Base-by-base conservation (phyloP, 2,888 invertebrate genomes). In the Agriopis aurantiaria region DNA sequence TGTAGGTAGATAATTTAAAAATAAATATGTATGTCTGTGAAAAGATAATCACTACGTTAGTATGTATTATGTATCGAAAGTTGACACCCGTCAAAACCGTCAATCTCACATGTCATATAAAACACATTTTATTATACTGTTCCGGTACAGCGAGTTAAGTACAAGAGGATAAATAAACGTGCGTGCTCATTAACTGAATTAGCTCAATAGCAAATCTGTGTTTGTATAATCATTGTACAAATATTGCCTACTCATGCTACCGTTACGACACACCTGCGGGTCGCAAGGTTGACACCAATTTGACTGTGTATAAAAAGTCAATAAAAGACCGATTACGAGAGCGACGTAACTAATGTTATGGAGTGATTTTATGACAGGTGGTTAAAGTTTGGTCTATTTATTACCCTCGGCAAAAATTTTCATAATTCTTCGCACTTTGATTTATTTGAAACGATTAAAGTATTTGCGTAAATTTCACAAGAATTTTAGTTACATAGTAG, bases 231-330 rank as follows among this genome's bases (percentile, higher is more conserved):
- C 71, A 65, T 69, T 72, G 68, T 71, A 73, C 77, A 82, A 82
- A 84, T 83, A 81, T 78, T 83, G 81, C 71, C 76, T 65, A 77
- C 76, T 84, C 82, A 80, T 75, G 69, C 72, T 52, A 64, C 72
- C 70, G 65, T 77, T 74, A 73, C 71, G 70, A 64, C 71, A 77
- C 68, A 59, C 57, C 49, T 51, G 65, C 63, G 56, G 69, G 62
- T 69, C 53, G 58, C 60, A 68, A 73, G 71, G 77, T 75, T 82
- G 82, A 85, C 83, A 78, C 80, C 80, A 78, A 78, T 81, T 77
- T 77, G 78, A 81, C 77, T 78, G 49, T 64, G 58, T 65, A 72
- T 65, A 72, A 52, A 72, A 67, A 63, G 76, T 75, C 76, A 79
- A 70, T 69, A 69, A 66, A 52, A 67, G 56, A 40, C 63, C 53